Percentiles rank a stretch among this genome's conserved stretches.
phyloP scores from a whole-genome alignment of 2,888 invertebrate species.

The Pimpla rufipes region DNA sequence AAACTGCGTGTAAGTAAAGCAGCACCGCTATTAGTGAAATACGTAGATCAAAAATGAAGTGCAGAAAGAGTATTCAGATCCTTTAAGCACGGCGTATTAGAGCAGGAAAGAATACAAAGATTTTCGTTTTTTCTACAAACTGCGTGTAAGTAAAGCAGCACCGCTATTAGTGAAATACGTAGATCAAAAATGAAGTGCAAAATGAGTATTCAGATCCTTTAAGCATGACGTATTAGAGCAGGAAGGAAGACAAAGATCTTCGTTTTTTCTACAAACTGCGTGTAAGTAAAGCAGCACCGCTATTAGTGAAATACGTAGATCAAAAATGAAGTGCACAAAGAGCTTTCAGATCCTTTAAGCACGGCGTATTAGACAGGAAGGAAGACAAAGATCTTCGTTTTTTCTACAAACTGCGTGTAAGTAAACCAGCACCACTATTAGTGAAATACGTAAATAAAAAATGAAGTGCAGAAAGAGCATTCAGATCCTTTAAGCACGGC shows the following conservation, averaged over 20 bases:
- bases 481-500: neutral
- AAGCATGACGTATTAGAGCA: neutral
- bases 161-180: neutral
- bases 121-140: slow-evolving; percentile 6
- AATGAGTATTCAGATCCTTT: neutral
- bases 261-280: too few species aligned
- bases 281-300: too few species aligned
- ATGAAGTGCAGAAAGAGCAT: neutral
- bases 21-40: too few species aligned
- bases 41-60: too few species aligned
- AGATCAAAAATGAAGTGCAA: neutral
- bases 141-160: slow-evolving; percentile 6
- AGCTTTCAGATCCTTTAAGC: neutral
- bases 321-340: neutral
- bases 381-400: too few species aligned
- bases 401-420: too few species aligned
- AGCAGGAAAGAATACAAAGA: neutral
- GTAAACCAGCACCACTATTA: too few species aligned
- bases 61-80: neutral
- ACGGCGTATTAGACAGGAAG: neutral
- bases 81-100: neutral
- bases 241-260: neutral
- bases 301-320: too few species aligned
- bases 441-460: too few species aligned
- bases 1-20: too few species aligned